Conservation (phyloP, 1,140 invertebrate genomes). For the Bombus waltoni region DNA sequence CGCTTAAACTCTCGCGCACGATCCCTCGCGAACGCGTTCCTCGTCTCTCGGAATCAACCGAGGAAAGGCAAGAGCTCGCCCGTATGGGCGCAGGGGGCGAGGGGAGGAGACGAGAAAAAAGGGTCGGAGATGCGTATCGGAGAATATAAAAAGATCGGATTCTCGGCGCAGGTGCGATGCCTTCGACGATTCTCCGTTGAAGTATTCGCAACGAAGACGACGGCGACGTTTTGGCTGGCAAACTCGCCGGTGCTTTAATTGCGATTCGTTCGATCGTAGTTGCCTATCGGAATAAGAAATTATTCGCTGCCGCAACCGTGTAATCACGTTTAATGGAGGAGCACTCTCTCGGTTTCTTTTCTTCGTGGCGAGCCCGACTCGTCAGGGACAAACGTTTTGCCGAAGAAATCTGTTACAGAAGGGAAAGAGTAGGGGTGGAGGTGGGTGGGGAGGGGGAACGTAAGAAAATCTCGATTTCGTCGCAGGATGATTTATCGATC, state of each 20-base stretch:
- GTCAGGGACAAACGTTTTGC: not conserved
- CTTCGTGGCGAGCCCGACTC: not conserved
- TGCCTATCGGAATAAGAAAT: not conserved
- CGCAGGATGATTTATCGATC: slow-evolving; percentile 62
- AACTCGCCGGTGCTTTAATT: not conserved
- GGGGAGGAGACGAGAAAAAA: no score
- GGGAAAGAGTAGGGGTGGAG: not conserved
- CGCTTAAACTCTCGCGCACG: slow-evolving; percentile 22
- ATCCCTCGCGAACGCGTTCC: not conserved
- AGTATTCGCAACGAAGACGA: slow-evolving; percentile 11
- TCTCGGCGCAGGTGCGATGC: slow-evolving; percentile 17
- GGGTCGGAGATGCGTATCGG: not conserved
- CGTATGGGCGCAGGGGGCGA: no score
- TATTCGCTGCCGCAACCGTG: not conserved
- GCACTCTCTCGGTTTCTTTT: not conserved
- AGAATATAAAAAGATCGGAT: slow-evolving; percentile 5
- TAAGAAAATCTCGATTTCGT: slow-evolving; percentile 32
- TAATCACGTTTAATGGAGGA: slow-evolving; percentile 14
- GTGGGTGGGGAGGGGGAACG: no score
- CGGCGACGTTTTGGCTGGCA: not conserved
- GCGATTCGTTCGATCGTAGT: not conserved
- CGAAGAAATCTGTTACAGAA: not conserved
- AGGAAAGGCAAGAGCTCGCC: no score
- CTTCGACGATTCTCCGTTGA: not conserved
- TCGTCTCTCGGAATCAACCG: not conserved